Evolutionary conservation across 2,113 vertebrate species (phyloP).

Genomic region (Motacilla tschutschensis): DNA sequence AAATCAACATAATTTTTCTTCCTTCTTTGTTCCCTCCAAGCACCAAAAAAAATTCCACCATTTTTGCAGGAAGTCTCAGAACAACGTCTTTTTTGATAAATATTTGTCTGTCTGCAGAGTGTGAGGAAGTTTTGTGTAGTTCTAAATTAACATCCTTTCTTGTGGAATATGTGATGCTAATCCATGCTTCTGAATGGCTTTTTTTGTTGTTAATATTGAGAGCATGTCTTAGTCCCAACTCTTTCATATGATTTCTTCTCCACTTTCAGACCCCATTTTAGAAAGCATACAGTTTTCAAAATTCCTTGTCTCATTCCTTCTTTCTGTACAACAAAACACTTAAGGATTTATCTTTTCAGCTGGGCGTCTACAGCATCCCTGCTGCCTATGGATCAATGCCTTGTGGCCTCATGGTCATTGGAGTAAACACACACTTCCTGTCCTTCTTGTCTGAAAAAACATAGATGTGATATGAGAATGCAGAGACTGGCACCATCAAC

Average conservation of each 20-base stretch:
- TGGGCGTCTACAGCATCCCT: fast-evolving
- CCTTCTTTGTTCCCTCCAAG: fast-evolving
- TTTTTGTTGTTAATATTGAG: background rate
- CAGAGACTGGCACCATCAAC: background rate
- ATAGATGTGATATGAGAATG: fast-evolving
- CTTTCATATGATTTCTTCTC: background rate
- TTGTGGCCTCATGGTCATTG: fast-evolving
- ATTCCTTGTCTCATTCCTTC: background rate
- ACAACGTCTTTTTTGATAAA: background rate
- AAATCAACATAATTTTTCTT: background rate
- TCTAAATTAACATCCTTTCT: background rate
- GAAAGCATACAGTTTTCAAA: background rate
- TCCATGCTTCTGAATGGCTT: background rate
- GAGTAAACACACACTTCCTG: fast-evolving
- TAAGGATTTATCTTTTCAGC: background rate
- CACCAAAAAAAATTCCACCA: fast-evolving
- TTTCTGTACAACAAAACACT: fast-evolving
- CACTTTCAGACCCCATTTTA: background rate
- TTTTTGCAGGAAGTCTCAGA: background rate
- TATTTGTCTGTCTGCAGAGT: background rate
- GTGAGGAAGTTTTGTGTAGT: fast-evolving
- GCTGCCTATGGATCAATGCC: background rate
- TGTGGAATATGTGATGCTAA: background rate
- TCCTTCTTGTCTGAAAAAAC: background rate
- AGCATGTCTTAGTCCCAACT: background rate